phyloP scores from a whole-genome alignment of 2,113 vertebrate genomes.

The Danionella cerebrum region DNA sequence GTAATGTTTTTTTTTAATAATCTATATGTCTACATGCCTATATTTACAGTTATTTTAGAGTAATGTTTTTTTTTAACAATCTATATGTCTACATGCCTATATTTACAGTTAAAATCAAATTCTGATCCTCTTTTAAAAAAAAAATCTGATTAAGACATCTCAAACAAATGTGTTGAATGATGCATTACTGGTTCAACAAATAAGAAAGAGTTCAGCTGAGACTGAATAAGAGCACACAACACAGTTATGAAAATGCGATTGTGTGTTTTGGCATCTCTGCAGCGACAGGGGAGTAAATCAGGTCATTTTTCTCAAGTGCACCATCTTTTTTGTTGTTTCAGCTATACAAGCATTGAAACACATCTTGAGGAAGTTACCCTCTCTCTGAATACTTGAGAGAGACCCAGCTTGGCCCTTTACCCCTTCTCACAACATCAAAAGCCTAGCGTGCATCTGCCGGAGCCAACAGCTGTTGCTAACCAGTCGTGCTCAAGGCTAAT shows the following conservation, averaged over 20 bases:
- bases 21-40: too few relatives aligned
- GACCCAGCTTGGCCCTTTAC: background rate
- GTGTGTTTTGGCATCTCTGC: slow-evolving; percentile 27
- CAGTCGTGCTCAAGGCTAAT: background rate
- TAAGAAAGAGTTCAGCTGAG: slow-evolving; percentile 15
- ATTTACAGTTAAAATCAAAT: too few relatives aligned
- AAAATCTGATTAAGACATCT: too few relatives aligned
- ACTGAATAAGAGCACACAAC: slow-evolving; percentile 16
- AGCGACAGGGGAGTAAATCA: slow-evolving; percentile 4
- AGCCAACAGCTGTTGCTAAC: slow-evolving; percentile 24
- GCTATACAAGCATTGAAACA: slow-evolving; percentile 32
- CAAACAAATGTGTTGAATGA: too few relatives aligned
- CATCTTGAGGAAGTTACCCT: slow-evolving; percentile 17
- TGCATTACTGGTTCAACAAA: too few relatives aligned
- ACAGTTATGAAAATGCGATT: background rate
- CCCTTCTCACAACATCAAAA: slow-evolving; percentile 9
- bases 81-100: too few relatives aligned
- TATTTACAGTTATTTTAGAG: too few relatives aligned
- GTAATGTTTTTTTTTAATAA: too few relatives aligned
- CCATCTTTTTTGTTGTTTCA: slow-evolving; percentile 32
- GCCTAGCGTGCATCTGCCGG: background rate
- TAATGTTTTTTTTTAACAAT: too few relatives aligned
- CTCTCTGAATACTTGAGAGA: background rate
- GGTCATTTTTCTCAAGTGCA: slow-evolving; percentile 35
- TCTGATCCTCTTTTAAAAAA: too few relatives aligned